Evolutionary conservation across 2,888 invertebrate species (phyloP).

Genomic region (Busseola fusca): DNA sequence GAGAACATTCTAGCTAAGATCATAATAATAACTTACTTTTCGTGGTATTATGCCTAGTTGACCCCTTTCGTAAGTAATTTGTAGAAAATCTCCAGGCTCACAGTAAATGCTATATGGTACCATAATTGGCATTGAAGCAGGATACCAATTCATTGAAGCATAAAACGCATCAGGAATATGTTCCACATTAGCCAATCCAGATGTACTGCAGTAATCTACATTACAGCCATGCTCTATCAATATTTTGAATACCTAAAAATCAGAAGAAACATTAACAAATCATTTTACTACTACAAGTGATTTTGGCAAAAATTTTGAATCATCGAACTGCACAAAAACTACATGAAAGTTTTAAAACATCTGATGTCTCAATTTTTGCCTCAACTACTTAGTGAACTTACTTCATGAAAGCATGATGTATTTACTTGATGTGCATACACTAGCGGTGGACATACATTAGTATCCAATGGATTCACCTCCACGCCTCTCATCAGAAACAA

Average conservation of each 20-base stretch:
- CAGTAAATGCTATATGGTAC: conserved; percentile 79
- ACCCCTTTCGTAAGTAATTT: conserved; percentile 69
- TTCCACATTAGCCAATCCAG: conserved; percentile 52
- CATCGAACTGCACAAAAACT: conserved; percentile 1
- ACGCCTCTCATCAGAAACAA: conserved; percentile 82
- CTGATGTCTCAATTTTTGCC: conserved; percentile 5
- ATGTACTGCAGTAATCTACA: conserved; percentile 80
- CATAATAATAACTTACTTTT: conserved; percentile 69
- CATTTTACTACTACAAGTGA: not conserved
- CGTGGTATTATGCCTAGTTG: conserved; percentile 72
- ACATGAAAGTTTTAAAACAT: not conserved
- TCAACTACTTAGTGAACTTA: conserved; percentile 66
- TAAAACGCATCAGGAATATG: conserved; percentile 82
- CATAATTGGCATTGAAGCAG: conserved; percentile 74
- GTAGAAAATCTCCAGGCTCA: conserved; percentile 78
- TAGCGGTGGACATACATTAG: conserved; percentile 83
- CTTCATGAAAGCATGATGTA: conserved; percentile 76
- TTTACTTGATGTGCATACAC: conserved; percentile 82
- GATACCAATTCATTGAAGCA: conserved; percentile 76
- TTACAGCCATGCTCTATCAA: conserved; percentile 81
- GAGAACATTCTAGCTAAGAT: not conserved
- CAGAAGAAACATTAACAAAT: conserved; percentile 26
- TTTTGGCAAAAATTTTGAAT: conserved; percentile 5
- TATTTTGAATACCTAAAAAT: conserved; percentile 80
- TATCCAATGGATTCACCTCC: conserved; percentile 76